Evolutionary conservation across 2,113 vertebrate species (phyloP), one percentile per base, ranked within the genome.

Genomic region (Numida meleagris): DNA sequence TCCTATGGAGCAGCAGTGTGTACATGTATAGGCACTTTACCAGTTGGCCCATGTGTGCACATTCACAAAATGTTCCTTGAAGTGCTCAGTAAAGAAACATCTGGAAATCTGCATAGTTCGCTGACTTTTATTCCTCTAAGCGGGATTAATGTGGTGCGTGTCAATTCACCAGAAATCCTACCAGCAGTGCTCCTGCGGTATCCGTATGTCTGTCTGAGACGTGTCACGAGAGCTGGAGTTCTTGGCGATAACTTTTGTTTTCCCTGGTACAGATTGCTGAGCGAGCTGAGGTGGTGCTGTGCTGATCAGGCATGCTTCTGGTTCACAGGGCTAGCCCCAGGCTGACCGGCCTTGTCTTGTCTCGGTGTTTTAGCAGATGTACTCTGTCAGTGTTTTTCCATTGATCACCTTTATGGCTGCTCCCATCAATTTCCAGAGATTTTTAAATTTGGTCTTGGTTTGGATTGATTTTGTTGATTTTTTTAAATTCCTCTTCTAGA

Each of bases 341-440:
- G 9, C 0, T 40, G 31, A 6, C 5, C 33, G 15, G 20, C 1
- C 21, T 9, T 7, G 58, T 25, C 58, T 25, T 61, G 34, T 36
- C 34, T 9, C 6, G 24, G 23, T 36, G 34, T 38, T 61, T 61
- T 61, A 61, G 59, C 34, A 36, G 58, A 23, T 14, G 13, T 75
- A 48, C 23, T 75, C 18, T 75, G 20, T 16, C 15, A 36, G 20
- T 58, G 5, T 67, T 82, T 71, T 58, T 71, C 6, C 50, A 51
- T 13, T 24, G 10, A 19, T 4, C 12, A 74, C 11, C 19, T 67
- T 53, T 63, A 29, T 11, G 12, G 2, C 20, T 79, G 7, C 12
- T 90, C 36, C 51, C 16, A 62, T 79, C 27, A 4, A 38, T 55
- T 38, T 45, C 33, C 27, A 71, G 10, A 18, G 31, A 38, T 19